Conservation (phyloP, 2,797 vertebrate species). For the Eleutherodactylus coqui region DNA sequence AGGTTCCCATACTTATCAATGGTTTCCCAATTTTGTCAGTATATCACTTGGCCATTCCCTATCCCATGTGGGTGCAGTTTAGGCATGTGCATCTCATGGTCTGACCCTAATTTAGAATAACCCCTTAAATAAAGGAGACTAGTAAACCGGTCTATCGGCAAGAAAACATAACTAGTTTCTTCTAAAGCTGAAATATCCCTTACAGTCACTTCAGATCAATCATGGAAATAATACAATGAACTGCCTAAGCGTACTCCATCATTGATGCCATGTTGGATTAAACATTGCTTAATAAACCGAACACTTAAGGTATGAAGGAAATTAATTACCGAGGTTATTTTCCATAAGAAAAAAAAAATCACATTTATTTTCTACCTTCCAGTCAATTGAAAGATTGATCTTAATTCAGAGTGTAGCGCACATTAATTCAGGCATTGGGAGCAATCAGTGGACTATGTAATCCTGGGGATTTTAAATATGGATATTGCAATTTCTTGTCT, state of each 20-base stretch:
- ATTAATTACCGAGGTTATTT: slow-evolving; percentile 68
- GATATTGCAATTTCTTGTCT: slow-evolving; percentile 66
- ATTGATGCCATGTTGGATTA: slow-evolving; percentile 62
- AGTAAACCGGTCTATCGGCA: too few species aligned
- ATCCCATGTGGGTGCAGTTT: too few species aligned
- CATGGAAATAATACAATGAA: slow-evolving; percentile 40
- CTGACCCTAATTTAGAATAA: too few species aligned
- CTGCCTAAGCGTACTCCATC: slow-evolving; percentile 61
- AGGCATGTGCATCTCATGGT: too few species aligned
- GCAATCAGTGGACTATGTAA: slow-evolving; percentile 59
- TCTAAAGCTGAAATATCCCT: too few species aligned
- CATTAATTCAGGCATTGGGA: slow-evolving; percentile 63
- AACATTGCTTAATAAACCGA: slow-evolving; percentile 58
- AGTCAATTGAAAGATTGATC: slow-evolving; percentile 67
- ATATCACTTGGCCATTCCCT: too few species aligned
- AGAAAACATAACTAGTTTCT: too few species aligned
- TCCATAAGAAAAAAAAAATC: slow-evolving; percentile 65
- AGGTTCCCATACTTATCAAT: too few species aligned
- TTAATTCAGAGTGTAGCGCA: slow-evolving; percentile 67
- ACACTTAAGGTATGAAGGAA: slow-evolving; percentile 65
- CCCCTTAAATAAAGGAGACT: too few species aligned
- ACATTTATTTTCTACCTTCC: slow-evolving; percentile 64
- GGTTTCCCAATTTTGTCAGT: too few species aligned
- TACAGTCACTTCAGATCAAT: slow-evolving; percentile 31
- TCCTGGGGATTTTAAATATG: slow-evolving; percentile 68